A percentile compares a stretch with the other conserved stretches of the same genome.
phyloP scores from a whole-genome alignment of 2,113 vertebrate genomes.

The Butastur rufipennis region DNA sequence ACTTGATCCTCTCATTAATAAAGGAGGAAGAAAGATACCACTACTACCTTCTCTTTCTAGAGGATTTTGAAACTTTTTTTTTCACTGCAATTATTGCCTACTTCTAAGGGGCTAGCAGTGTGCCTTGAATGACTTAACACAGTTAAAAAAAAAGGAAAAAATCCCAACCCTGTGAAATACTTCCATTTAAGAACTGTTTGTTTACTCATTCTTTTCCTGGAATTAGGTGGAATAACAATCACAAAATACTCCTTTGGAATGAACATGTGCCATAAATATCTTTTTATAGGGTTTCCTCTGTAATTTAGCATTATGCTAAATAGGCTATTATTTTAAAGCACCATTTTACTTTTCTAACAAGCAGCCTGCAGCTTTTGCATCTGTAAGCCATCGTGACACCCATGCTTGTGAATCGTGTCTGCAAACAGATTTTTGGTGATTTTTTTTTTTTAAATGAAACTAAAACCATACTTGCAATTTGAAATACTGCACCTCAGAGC shows the following conservation, averaged over 20 bases:
- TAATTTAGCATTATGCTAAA: not conserved
- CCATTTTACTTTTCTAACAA: not conserved
- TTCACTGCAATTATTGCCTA: not conserved
- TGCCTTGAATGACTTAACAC: not conserved
- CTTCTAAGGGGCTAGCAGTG: not conserved
- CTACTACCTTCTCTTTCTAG: not conserved
- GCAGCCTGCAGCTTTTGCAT: not conserved
- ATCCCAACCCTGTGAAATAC: not conserved
- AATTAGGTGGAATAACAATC: not conserved
- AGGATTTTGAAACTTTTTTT: not conserved
- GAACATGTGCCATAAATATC: not conserved
- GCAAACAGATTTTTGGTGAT: not conserved
- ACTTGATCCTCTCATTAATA: not conserved
- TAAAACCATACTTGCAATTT: not conserved
- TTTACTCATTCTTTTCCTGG: not conserved
- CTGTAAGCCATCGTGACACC: not conserved
- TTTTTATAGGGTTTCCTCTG: not conserved
- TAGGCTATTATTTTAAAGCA: slow-evolving; percentile 34
- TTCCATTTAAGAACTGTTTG: not conserved
- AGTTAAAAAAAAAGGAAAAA: not conserved
- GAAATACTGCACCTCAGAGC: not conserved
- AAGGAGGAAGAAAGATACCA: not conserved
- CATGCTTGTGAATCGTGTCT: not conserved
- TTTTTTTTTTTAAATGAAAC: not conserved
- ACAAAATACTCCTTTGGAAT: not conserved